A percentile compares a stretch with the other conserved stretches of the same genome.
These are phyloP conservation scores for Exocentrus adspersus DNA, from an alignment of 2,888 invertebrate species.

Conservation along the genomic window DNA sequence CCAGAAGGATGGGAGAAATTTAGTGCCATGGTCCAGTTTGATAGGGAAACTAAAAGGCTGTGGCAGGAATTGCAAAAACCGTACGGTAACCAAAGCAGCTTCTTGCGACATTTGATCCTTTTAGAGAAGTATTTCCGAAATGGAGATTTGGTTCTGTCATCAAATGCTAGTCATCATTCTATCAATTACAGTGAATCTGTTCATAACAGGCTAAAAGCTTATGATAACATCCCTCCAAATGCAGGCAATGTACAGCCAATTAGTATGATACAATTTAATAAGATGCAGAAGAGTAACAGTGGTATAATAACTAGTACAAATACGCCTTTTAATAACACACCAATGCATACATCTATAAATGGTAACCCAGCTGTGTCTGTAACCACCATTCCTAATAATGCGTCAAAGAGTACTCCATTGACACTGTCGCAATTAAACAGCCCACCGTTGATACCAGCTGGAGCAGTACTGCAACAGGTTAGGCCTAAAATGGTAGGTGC, in stretches of 20 bases:
- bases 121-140: slow-evolving; percentile 86
- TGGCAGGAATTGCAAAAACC: slow-evolving; percentile 88
- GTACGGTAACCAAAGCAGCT: slow-evolving; percentile 88
- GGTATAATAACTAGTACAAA: slow-evolving; percentile 45
- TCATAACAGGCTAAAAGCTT: slow-evolving; percentile 79
- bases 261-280: slow-evolving; percentile 57
- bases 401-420: slow-evolving; percentile 58
- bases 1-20: slow-evolving; percentile 89
- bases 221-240: slow-evolving; percentile 70
- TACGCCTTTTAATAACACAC: slow-evolving; percentile 11
- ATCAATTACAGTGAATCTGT: slow-evolving; percentile 83
- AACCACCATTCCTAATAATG: slow-evolving; percentile 51
- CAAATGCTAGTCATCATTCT: slow-evolving; percentile 78
- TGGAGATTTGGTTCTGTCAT: slow-evolving; percentile 79
- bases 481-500: slow-evolving; percentile 44
- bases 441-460: slow-evolving; percentile 50
- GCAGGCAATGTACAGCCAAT: slow-evolving; percentile 56
- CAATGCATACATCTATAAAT: slow-evolving; percentile 24
- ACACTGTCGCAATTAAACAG: slow-evolving; percentile 59
- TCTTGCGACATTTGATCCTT: slow-evolving; percentile 81
- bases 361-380: slow-evolving; percentile 36
- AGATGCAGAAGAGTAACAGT: slow-evolving; percentile 54
- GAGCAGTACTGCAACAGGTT: slow-evolving; percentile 34
- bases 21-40: slow-evolving; percentile 81
- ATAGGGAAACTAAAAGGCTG: slow-evolving; percentile 80